These are phyloP conservation scores for Triplophysa bombifrons DNA, from an alignment of 2,797 vertebrate genomes.

Conservation along the genomic window DNA sequence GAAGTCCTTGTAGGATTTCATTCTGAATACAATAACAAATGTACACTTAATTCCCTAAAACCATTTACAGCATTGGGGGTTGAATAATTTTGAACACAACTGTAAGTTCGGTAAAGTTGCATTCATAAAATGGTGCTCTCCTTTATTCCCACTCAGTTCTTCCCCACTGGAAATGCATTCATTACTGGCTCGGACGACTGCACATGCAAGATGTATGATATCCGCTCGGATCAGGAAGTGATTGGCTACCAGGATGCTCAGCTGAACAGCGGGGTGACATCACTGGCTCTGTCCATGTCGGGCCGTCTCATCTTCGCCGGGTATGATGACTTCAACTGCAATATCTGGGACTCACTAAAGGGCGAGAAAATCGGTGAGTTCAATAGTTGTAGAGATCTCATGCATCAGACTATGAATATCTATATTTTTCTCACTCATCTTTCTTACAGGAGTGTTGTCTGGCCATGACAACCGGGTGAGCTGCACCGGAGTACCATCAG, in stretches of 20 bases:
- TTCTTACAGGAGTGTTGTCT: constrained; percentile 79
- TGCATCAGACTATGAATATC: neutral
- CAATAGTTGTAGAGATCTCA: constrained; percentile 6
- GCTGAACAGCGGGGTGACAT: constrained; percentile 77
- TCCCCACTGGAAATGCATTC: constrained; percentile 83
- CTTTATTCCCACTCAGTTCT: constrained; percentile 75
- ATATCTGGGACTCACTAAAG: constrained; percentile 90
- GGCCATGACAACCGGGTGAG: constrained; percentile 98
- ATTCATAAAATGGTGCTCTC: neutral
- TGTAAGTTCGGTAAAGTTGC: too few species aligned
- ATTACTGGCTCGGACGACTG: constrained; percentile 93
- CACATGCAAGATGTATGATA: constrained; percentile 90
- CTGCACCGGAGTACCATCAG: constrained; percentile 90
- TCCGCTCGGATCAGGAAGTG: constrained; percentile 80
- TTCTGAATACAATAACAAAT: too few species aligned
- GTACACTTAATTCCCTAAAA: too few species aligned
- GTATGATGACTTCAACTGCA: constrained; percentile 98
- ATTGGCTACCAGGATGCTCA: constrained; percentile 64
- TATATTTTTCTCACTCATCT: neutral
- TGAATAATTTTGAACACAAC: too few species aligned
- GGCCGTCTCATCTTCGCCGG: constrained; percentile 90
- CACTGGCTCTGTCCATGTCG: constrained; percentile 75
- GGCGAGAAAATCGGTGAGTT: constrained; percentile 79
- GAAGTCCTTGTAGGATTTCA: too few species aligned
- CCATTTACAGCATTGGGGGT: too few species aligned